Base-by-base conservation (phyloP, 2,888 invertebrate genomes). In the Rhyacophila evoluta region DNA sequence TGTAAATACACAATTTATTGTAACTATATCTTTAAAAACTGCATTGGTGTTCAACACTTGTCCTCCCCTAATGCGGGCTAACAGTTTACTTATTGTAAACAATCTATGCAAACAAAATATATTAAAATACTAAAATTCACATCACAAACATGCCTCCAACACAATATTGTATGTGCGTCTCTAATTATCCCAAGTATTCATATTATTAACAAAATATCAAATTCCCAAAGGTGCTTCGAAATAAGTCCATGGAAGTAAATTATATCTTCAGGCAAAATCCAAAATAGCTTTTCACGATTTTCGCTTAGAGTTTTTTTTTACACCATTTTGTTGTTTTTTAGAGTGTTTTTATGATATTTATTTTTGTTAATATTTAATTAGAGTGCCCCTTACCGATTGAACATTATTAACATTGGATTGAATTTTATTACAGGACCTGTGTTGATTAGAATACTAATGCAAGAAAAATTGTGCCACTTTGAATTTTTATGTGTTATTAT, bases 351-450 rank as follows among this genome's bases (percentile, higher is more conserved):
- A 29, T 15, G 5, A 41, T 41, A 29, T 38, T 39, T 41, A 29
- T 41, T 28, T 67, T 73, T 37, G 68, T 77, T 72, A 41, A 68
- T 70, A 69, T 72, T 67, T 27, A 72, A 55, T 37, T 71, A 71
- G 76, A 72, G 80, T 80, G 72, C 78, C 80, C 77, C 77, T 77
- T 77, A 78, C 78, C 77, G 74, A 55, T 38, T 75, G 80, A 72
- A 77, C 72, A 74, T 80, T 55, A 74, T 41, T 55, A 74, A 74
- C 73, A 74, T 67, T 75, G 67, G 70, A 69, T 75, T 70, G 68
- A 37, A 33, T 73, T 55, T 55, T 55, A 55, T 55, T 55, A 55
- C 55, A 55, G 55, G 55, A 55, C 55, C 55, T 29, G 41, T 74
- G 39, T 41, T 74, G 41, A 74, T 41, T 72, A 37, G 38, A 38